Evolutionary conservation across 2,797 vertebrate genomes (phyloP).

Genomic region (Dallia pectoralis): DNA sequence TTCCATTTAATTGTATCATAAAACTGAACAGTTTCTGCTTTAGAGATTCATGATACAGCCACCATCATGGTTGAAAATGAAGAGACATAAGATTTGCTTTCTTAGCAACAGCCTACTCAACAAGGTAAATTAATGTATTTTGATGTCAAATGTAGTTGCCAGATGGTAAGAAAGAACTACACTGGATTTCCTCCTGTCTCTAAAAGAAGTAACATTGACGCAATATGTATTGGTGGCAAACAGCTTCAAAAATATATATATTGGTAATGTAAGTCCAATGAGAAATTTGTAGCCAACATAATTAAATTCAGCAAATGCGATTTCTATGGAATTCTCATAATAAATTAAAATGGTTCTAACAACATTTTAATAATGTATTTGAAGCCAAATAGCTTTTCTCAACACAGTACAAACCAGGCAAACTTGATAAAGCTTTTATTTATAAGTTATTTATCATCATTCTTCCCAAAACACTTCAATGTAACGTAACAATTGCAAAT

Average conservation of each 20-base stretch:
- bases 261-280: not conserved
- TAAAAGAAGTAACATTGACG: no score
- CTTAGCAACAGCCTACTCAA: no score
- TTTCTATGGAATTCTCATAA: not conserved
- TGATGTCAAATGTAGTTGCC: no score
- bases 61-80: no score
- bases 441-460: conserved; percentile 41
- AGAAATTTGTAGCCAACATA: not conserved
- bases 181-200: no score
- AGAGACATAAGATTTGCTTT: no score
- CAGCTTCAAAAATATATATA: not conserved
- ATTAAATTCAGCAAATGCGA: not conserved
- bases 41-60: no score
- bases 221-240: no score
- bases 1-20: no score
- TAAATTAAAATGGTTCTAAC: not conserved
- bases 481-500: conserved; percentile 43
- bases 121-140: no score
- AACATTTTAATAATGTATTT: not conserved
- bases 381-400: not conserved
- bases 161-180: no score
- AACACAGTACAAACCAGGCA: conserved; percentile 4
- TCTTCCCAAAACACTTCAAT: conserved; percentile 59
- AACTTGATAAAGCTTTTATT: conserved; percentile 53
- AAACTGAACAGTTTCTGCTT: no score